Evolutionary conservation across 2,797 vertebrate species (phyloP), one percentile per base, ranked within the genome.

Genomic region (Esox masquinongy): DNA sequence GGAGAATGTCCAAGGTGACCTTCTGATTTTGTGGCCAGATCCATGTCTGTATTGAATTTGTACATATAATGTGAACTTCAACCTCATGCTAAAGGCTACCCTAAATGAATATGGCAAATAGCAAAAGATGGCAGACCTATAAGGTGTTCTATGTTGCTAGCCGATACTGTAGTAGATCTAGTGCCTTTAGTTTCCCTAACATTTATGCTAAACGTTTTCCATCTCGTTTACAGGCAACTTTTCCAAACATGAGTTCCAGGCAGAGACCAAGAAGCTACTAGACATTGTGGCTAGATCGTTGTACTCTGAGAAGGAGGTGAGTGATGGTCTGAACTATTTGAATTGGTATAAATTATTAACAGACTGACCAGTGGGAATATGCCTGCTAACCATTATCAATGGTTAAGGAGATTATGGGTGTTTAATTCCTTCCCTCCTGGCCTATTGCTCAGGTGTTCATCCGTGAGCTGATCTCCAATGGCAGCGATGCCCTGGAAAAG

Each of bases 261-360:
- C 98, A 19, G 97, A 99, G 88, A 99, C 97, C 0, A 97, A 97
- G 90, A 97, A 99, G 79, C 94, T 99, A 74, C 85, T 99, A 91
- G 97, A 99, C 83, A 99, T 99, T 8, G 97, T 99, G 72, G 97
- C 97, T 73, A 88, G 95, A 51, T 99, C 98, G 0, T 86, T 99
- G 79, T 99, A 99, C 90, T 99, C 98, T 0, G 98, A 99, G 86
- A 99, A 99, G 87, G 98, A 99, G 96, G 98, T 98, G 75, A 61
- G 83, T 31, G 56, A 26, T 14, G 22, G 56, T 26, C 56, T 61
- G 56, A 66, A 17, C 31, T 31, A 16, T 31, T 31, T 36, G 64
- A 31, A 66, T 31, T 6, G 6, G 16, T 16, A 31, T 34, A 5
- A 34, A 17, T 31, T 2, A 63, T 24, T 26, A 34, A 66, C 64